phyloP scores from a whole-genome alignment of 2,888 invertebrate genomes.

The Chaetoderma sp. region DNA sequence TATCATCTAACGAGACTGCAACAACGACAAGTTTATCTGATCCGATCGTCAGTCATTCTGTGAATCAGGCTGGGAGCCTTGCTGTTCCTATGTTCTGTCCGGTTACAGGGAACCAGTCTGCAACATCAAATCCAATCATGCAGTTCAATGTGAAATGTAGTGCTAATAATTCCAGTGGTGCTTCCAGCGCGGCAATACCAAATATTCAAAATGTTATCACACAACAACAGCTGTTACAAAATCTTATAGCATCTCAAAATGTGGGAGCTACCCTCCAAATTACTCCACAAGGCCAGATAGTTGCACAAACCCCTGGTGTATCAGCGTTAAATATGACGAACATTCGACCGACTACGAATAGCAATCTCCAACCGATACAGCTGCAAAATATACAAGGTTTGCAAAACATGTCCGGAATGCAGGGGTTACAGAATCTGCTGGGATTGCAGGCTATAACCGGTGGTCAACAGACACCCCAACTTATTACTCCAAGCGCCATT shows the following conservation, averaged over 20 bases:
- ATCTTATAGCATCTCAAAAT: conserved; percentile 19
- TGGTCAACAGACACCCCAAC: no score
- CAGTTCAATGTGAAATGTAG: no score
- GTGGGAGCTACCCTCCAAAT: conserved; percentile 48
- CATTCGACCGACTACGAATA: conserved; percentile 33
- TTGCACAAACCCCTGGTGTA: no score
- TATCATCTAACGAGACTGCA: no score
- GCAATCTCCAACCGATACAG: conserved; percentile 50
- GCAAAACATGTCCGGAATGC: conserved; percentile 48
- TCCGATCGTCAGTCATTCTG: no score
- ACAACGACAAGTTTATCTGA: no score
- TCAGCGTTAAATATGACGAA: conserved; percentile 49
- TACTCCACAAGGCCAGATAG: conserved; percentile 50
- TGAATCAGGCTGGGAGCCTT: not conserved
- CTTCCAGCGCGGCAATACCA: no score
- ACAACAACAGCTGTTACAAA: conserved; percentile 23
- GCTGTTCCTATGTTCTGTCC: not conserved
- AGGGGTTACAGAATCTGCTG: conserved; percentile 48
- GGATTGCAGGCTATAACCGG: conserved; percentile 47
- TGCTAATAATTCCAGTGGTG: no score
- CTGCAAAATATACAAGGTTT: conserved; percentile 55
- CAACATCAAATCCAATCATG: no score
- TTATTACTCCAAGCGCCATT: no score
- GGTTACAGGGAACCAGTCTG: not conserved
- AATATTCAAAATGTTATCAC: no score